A percentile compares a stretch with the other conserved stretches of the same genome.
These are phyloP conservation scores for Eulemur albifrons DNA, from an alignment of 2,797 vertebrate species.

Conservation along the genomic window DNA sequence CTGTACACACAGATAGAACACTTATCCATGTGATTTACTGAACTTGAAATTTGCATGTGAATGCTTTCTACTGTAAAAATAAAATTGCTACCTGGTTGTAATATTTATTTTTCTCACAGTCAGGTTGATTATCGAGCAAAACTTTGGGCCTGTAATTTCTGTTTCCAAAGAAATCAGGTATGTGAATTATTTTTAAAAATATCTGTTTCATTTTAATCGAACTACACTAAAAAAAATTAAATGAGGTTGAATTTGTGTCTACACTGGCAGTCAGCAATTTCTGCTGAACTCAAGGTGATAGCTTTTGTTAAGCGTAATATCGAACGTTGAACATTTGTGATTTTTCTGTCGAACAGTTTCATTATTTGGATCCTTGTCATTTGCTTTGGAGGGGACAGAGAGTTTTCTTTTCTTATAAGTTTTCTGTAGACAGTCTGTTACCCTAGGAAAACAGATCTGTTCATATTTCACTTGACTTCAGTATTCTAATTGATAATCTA, in stretches of 20 bases:
- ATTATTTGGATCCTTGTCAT: background rate
- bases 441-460: background rate
- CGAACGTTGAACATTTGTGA: background rate
- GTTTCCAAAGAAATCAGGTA: conserved; percentile 98
- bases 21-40: background rate
- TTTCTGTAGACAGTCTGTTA: background rate
- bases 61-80: conserved; percentile 39
- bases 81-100: background rate
- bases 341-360: background rate
- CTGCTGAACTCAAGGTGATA: background rate
- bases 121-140: conserved; percentile 98
- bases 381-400: background rate
- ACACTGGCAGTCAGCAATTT: background rate
- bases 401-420: background rate
- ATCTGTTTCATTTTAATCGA: conserved; percentile 22
- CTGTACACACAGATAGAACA: background rate
- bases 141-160: conserved; percentile 99
- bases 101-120: conserved; percentile 83
- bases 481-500: background rate
- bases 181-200: conserved; percentile 72
- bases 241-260: background rate
- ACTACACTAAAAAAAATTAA: background rate
- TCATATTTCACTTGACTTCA: conserved; percentile 42
- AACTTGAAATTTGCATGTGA: conserved; percentile 36
- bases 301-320: background rate